Conservation (phyloP, 2,797 vertebrate species). For the Staurois parvus region DNA sequence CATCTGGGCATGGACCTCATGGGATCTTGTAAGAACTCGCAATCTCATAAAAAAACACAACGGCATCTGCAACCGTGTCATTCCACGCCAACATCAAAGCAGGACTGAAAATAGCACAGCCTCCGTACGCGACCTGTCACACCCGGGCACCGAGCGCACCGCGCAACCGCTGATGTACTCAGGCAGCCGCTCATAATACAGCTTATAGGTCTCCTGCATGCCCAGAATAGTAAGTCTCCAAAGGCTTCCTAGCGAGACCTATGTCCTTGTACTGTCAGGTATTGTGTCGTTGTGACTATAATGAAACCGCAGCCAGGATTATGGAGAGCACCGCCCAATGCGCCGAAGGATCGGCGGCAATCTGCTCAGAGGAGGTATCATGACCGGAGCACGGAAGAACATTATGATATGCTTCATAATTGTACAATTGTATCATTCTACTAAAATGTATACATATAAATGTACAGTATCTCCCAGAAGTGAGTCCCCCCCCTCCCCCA, state of each 20-base stretch:
- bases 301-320: background rate
- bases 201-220: background rate
- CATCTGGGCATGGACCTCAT: background rate
- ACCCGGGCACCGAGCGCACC: background rate
- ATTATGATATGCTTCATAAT: no score
- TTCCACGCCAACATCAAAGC: background rate
- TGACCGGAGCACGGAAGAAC: no score
- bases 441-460: no score
- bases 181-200: constrained; percentile 3
- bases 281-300: background rate
- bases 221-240: background rate
- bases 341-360: no score
- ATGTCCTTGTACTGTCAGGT: background rate
- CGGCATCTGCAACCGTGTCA: background rate
- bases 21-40: background rate
- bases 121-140: background rate
- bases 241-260: background rate
- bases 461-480: no score
- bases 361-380: no score
- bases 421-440: no score
- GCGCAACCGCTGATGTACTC: background rate
- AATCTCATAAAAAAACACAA: background rate
- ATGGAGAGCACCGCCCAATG: background rate
- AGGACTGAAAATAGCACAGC: background rate
- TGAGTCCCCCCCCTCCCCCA: no score